phyloP scores from a whole-genome alignment of 1,140 invertebrate species.

The Thaumatotibia leucotreta region DNA sequence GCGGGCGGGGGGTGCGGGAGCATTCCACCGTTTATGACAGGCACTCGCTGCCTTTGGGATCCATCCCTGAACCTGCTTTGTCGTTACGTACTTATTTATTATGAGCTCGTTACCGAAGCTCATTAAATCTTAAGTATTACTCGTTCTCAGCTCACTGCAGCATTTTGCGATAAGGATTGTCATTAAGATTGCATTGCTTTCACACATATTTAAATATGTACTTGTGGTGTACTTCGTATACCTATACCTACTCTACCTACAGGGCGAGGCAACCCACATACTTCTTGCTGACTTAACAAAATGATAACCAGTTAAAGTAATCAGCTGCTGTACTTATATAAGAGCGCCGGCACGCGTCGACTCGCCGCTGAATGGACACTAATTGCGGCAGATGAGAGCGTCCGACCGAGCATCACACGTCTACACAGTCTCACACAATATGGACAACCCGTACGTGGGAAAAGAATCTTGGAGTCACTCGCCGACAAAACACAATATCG shows the following conservation, averaged over 20 bases:
- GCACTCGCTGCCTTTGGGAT: constrained; percentile 18
- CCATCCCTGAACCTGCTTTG: constrained; percentile 19
- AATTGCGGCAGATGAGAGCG: constrained; percentile 36
- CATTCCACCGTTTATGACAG: constrained; percentile 39
- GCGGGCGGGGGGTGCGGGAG: constrained; percentile 20
- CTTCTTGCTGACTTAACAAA: constrained; percentile 13
- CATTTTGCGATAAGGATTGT: neutral
- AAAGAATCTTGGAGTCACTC: constrained; percentile 33
- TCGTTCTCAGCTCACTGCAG: neutral
- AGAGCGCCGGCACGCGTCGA: constrained; percentile 34
- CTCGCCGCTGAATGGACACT: constrained; percentile 35
- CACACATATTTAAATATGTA: neutral
- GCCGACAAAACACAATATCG: constrained; percentile 12
- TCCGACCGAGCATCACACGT: constrained; percentile 17
- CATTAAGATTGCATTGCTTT: no score
- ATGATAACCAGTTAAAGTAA: constrained; percentile 14
- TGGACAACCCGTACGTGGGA: constrained; percentile 41
- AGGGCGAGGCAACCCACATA: neutral
- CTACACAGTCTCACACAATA: constrained; percentile 22
- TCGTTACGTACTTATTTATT: constrained; percentile 15
- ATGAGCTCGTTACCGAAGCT: neutral
- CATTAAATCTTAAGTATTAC: neutral
- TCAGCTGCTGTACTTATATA: constrained; percentile 24
- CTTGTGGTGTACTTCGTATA: no score
- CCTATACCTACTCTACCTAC: neutral